phyloP scores from a whole-genome alignment of 2,888 invertebrate species.

The Caenorhabditis sp. region DNA sequence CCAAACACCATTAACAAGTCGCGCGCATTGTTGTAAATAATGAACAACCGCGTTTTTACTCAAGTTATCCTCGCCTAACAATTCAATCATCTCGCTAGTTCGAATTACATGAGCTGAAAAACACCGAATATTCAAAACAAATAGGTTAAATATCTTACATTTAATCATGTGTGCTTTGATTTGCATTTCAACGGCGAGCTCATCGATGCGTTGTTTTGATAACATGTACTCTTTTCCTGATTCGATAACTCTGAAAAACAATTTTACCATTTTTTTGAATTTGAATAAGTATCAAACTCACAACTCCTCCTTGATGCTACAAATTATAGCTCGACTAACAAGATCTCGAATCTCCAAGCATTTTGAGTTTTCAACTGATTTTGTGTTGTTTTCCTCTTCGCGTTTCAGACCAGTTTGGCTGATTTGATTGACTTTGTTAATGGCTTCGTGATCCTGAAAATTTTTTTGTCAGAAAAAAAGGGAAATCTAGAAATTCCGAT shows the following conservation, averaged over 20 bases:
- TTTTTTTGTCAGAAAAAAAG: too few relatives aligned
- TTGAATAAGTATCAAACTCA: too few relatives aligned
- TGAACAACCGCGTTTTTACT: constrained; percentile 12
- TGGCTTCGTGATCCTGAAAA: constrained; percentile 8
- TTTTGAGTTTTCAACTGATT: neutral
- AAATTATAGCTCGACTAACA: constrained; percentile 43
- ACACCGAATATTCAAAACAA: neutral
- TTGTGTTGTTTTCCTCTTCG: neutral
- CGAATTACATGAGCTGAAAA: constrained; percentile 37
- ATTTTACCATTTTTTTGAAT: too few relatives aligned
- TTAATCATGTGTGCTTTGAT: constrained; percentile 45
- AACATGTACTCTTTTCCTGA: constrained; percentile 42
- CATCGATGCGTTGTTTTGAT: constrained; percentile 40
- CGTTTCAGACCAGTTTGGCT: neutral
- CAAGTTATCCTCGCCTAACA: constrained; percentile 11
- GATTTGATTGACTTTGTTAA: constrained; percentile 9
- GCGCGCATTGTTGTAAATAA: constrained; percentile 26
- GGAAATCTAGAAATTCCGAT: neutral
- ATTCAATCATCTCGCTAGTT: constrained; percentile 26
- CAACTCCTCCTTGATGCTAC: constrained; percentile 38
- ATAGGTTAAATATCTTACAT: constrained; percentile 10
- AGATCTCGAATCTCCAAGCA: constrained; percentile 20
- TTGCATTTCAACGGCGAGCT: constrained; percentile 34
- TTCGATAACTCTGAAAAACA: constrained; percentile 37
- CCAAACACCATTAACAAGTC: constrained; percentile 48